Base-by-base conservation (phyloP, 2,113 vertebrate genomes). In the Sus scrofa region DNA sequence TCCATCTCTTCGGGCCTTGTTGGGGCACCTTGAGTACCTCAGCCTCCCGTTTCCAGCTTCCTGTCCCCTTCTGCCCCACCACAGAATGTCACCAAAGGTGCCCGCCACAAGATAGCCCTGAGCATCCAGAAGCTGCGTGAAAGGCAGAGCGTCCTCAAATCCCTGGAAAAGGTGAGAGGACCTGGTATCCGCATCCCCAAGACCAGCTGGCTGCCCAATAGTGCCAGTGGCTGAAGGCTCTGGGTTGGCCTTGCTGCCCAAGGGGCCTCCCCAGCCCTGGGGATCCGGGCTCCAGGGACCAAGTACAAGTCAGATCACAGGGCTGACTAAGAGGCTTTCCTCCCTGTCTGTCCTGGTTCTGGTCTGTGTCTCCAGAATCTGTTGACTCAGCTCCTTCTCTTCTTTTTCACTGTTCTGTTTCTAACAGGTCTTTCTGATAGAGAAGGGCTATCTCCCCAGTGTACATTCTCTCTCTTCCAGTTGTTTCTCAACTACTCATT, bases 31-130 rank as follows among this genome's bases (percentile, higher is more conserved):
- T 18, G 56, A n/a, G 30, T 89, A 73, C 58, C 24, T 92, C 30
- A 37, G 13, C 39, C 37, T 67, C 34, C 54, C 65, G 67, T 96
- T 81, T 92, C 62, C 37, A 96, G 89, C 71, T 91, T 79, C 73
- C 63, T 89, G 0, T 91, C 89, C 70, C 39, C 32, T 71, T 86
- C n/a, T 89, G 9, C 91, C 60, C 78, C 75, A 27, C 32, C 37
- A 26, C 96, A 99, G 99, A 99, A 99, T 26, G 99, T 99, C 95
- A 99, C 99, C 89, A 99, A 99, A 99, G 99, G 99, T 84, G 99
- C 99, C 11, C 98, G 99, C 74, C 99, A 99, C 96, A 99, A 99
- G 98, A 99, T 99, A 92, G 99, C 99, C 67, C 98, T 99, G 97
- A 99, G 99, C 97, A 99, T 99, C 97, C 99, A 99, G 99, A 99